Evolutionary conservation across 2,888 invertebrate genomes (phyloP).

Genomic region (Prenolepis imparis): DNA sequence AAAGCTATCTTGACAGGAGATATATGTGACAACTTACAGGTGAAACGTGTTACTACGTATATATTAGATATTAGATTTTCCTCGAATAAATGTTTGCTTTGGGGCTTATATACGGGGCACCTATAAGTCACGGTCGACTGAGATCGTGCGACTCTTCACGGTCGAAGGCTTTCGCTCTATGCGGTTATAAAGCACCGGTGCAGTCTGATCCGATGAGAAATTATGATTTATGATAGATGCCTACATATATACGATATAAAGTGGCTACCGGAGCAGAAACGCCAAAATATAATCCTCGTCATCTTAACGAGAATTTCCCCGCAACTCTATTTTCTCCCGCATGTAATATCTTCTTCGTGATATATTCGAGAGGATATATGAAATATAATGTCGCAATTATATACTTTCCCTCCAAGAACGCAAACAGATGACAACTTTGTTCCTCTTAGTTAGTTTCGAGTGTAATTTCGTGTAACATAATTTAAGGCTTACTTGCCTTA

Average conservation of each 20-base stretch:
- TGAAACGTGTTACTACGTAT: slow-evolving; percentile 52
- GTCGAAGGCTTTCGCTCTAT: slow-evolving; percentile 55
- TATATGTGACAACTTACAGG: slow-evolving; percentile 39
- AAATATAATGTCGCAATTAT: slow-evolving; percentile 17
- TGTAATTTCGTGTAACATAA: slow-evolving; percentile 25
- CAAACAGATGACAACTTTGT: slow-evolving; percentile 22
- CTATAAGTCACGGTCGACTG: slow-evolving; percentile 55
- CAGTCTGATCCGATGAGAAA: slow-evolving; percentile 54
- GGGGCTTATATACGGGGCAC: slow-evolving; percentile 7
- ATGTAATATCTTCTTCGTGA: slow-evolving; percentile 20
- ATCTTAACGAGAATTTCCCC: slow-evolving; percentile 5
- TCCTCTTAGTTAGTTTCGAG: slow-evolving; percentile 23
- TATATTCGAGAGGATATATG: neutral
- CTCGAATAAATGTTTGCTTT: slow-evolving; percentile 51
- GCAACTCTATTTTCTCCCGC: neutral
- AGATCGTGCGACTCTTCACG: slow-evolving; percentile 55
- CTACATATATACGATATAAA: slow-evolving; percentile 32
- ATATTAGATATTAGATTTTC: slow-evolving; percentile 52
- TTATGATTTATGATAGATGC: slow-evolving; percentile 53
- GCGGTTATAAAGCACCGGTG: slow-evolving; percentile 51
- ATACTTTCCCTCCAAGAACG: neutral
- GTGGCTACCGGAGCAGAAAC: slow-evolving; percentile 37
- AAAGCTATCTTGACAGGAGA: slow-evolving; percentile 18
- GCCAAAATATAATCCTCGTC: slow-evolving; percentile 40
- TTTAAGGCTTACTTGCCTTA: slow-evolving; percentile 30